Conservation (phyloP, 2,888 invertebrate species). For the Drosophila engyochracea region DNA sequence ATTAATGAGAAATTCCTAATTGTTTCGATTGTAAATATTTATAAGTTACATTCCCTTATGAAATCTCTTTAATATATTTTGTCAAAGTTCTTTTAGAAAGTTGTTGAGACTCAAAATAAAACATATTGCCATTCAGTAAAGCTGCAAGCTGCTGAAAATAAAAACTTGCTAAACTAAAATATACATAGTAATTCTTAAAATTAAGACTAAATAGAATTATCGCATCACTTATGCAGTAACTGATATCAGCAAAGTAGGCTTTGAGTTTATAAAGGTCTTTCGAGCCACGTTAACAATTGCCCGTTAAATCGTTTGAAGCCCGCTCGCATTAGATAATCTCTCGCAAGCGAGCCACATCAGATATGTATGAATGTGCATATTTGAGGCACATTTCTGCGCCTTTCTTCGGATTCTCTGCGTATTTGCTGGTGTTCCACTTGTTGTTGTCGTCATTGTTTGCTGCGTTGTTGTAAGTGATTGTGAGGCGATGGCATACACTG, state of each 20-base stretch:
- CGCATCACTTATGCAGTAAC: neutral
- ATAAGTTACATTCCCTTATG: neutral
- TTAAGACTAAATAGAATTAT: neutral
- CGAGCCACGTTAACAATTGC: constrained; percentile 3
- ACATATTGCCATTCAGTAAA: neutral
- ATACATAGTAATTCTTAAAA: neutral
- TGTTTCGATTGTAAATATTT: neutral
- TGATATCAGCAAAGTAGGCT: neutral
- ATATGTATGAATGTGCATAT: constrained; percentile 16
- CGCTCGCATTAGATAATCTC: constrained; percentile 37
- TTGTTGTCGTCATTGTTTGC: constrained; percentile 39
- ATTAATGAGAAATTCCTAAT: neutral
- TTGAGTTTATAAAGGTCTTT: neutral
- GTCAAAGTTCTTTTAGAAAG: neutral
- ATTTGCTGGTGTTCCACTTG: constrained; percentile 30
- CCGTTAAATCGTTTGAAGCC: constrained; percentile 25
- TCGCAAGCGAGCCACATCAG: neutral
- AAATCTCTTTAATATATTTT: neutral
- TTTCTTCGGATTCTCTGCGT: constrained; percentile 46
- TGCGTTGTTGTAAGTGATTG: constrained; percentile 67
- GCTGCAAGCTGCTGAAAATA: neutral
- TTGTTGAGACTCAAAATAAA: neutral
- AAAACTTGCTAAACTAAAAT: neutral
- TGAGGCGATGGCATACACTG: constrained; percentile 55
- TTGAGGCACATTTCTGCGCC: constrained; percentile 45